These are phyloP conservation scores for Apostichopus parvimensis DNA, from an alignment of 35 echinoderm and acorn worm species.

Conservation along the genomic window DNA sequence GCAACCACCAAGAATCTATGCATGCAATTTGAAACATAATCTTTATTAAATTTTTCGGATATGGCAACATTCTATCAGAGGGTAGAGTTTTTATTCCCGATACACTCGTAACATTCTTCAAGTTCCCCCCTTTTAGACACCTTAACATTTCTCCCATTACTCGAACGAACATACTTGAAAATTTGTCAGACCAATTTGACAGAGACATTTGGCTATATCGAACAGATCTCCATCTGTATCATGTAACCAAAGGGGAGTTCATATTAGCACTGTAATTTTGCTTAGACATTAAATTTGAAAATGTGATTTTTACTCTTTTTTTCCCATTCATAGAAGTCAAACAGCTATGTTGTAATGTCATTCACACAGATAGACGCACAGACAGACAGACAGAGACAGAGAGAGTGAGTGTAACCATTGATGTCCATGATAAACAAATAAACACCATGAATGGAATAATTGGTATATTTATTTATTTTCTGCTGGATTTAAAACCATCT, in stretches of 20 bases:
- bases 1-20: not conserved
- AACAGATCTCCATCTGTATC: not conserved
- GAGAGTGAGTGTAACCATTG: no score
- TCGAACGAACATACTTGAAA: not conserved
- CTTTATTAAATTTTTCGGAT: not conserved
- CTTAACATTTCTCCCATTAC: not conserved
- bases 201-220: not conserved
- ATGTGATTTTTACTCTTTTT: not conserved
- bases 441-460: no score
- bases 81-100: not conserved
- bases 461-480: no score
- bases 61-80: not conserved
- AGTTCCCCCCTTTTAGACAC: not conserved
- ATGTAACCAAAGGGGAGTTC: not conserved
- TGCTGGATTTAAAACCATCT: no score
- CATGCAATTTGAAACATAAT: constrained; percentile 12
- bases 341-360: no score
- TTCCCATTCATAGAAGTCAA: no score
- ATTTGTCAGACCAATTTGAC: not conserved
- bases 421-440: no score
- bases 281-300: not conserved
- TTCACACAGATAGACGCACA: no score
- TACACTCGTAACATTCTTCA: not conserved
- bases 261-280: not conserved
- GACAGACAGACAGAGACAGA: no score